Conservation (phyloP, 2,888 invertebrate genomes). For the Caenorhabditis sp. region DNA sequence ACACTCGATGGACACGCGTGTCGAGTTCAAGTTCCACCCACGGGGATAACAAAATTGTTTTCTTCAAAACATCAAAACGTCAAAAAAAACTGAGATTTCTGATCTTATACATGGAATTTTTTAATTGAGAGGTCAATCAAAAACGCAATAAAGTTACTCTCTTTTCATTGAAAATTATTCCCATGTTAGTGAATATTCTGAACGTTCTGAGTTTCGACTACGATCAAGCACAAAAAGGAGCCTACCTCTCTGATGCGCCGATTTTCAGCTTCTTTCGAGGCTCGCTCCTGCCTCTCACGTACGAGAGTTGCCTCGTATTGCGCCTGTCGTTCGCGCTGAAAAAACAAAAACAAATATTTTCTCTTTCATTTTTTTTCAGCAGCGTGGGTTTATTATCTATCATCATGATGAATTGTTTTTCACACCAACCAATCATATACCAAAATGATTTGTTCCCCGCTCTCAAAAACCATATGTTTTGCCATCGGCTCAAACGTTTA, state of each 20-base stretch:
- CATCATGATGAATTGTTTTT: background rate
- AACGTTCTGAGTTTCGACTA: too few relatives aligned
- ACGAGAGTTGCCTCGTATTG: constrained; percentile 51
- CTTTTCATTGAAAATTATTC: too few relatives aligned
- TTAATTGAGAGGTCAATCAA: too few relatives aligned
- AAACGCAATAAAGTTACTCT: too few relatives aligned
- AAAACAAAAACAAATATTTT: constrained; percentile 5
- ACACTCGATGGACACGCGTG: too few relatives aligned
- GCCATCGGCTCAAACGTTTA: too few relatives aligned
- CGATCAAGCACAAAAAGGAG: constrained; percentile 17
- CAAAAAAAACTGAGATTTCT: too few relatives aligned
- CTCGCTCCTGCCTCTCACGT: constrained; percentile 38
- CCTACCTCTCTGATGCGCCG: constrained; percentile 38
- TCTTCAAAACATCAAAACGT: too few relatives aligned
- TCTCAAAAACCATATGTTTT: background rate
- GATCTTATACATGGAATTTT: too few relatives aligned
- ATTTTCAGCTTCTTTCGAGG: constrained; percentile 42
- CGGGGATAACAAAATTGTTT: too few relatives aligned
- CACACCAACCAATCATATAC: background rate
- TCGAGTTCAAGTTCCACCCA: too few relatives aligned
- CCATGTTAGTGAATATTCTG: too few relatives aligned
- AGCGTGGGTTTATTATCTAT: constrained; percentile 1
- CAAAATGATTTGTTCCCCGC: background rate
- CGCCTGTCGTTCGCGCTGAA: constrained; percentile 42
- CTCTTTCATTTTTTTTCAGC: constrained; percentile 7